Conservation (phyloP, 2,888 invertebrate species). For the Agrotis segetum region DNA sequence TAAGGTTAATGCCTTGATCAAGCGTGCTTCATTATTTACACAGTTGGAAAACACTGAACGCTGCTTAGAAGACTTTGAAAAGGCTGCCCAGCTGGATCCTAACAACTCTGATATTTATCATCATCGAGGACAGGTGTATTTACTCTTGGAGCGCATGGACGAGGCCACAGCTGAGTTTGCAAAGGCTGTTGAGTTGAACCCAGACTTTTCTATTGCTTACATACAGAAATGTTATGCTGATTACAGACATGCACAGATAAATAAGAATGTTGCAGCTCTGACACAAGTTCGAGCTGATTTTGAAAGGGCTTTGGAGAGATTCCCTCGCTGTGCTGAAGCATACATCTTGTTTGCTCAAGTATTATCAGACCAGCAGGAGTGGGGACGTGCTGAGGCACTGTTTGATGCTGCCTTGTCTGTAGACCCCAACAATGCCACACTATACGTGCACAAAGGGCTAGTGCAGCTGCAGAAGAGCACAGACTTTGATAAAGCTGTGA, state of each 20-base stretch:
- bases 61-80: conserved; percentile 95
- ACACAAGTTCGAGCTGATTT: conserved; percentile 94
- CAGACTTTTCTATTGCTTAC: conserved; percentile 95
- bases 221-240: conserved; percentile 98
- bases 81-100: conserved; percentile 94
- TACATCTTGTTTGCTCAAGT: conserved; percentile 98
- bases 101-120: conserved; percentile 97
- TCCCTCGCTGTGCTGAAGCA: conserved; percentile 96
- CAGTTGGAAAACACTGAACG: conserved; percentile 94
- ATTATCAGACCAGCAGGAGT: conserved; percentile 96
- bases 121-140: conserved; percentile 97
- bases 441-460: conserved; percentile 96
- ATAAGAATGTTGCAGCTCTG: conserved; percentile 91
- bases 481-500: conserved; percentile 95
- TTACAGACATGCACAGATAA: conserved; percentile 93
- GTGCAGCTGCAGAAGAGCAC: conserved; percentile 96
- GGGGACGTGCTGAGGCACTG: conserved; percentile 95
- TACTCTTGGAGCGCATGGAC: conserved; percentile 95
- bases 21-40: conserved; percentile 96
- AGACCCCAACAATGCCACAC: conserved; percentile 96
- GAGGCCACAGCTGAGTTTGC: conserved; percentile 96
- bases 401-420: conserved; percentile 95
- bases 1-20: conserved; percentile 96
- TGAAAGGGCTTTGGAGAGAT: conserved; percentile 94
- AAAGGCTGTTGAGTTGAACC: conserved; percentile 95